Conservation (phyloP, 64 coral and sea anemone genomes). For the Stichodactyla helianthus region DNA sequence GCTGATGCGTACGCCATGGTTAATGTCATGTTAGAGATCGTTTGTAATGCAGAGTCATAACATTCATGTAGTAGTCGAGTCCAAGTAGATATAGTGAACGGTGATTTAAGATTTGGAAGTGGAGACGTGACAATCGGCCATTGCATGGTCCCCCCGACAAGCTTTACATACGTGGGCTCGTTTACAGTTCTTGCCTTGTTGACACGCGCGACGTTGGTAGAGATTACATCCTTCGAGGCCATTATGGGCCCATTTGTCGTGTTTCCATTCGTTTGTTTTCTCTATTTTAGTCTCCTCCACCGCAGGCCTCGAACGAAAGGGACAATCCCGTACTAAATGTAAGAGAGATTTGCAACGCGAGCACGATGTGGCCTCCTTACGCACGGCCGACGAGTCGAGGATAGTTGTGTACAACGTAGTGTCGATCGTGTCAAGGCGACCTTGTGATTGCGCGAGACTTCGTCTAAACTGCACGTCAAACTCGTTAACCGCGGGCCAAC, state of each 20-base stretch:
- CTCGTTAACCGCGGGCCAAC: no score
- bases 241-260: neutral
- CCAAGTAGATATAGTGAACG: neutral
- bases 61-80: neutral
- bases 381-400: no score
- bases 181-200: constrained; percentile 5
- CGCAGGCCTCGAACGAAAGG: no score
- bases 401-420: no score
- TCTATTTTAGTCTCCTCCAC: no score
- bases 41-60: neutral
- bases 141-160: neutral
- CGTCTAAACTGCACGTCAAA: no score
- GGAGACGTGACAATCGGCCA: neutral
- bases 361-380: no score
- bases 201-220: neutral
- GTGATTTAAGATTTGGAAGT: neutral
- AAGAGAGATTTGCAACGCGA: no score
- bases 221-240: constrained; percentile 31
- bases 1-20: constrained; percentile 19
- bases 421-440: no score
- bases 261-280: neutral
- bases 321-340: no score
- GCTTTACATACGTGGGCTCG: constrained; percentile 7
- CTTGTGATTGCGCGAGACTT: no score
- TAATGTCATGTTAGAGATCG: constrained; percentile 25